Conservation (phyloP, 2,797 vertebrate species). For the Nothura maculosa region DNA sequence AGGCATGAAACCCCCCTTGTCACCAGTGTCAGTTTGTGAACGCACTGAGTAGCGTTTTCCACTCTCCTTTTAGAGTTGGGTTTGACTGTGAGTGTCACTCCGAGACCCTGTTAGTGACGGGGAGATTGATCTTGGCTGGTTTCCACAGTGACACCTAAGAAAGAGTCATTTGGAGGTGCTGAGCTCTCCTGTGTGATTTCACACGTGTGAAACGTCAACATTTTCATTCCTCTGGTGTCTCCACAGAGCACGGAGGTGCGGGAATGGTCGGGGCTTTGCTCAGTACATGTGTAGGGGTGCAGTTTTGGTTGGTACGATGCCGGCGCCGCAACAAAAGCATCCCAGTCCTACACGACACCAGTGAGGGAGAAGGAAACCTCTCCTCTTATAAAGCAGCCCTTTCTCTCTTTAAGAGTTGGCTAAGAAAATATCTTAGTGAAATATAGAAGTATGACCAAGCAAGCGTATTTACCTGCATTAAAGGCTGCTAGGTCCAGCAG, state of each 20-base stretch:
- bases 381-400: slow-evolving; percentile 63
- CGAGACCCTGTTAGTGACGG: slow-evolving; percentile 58
- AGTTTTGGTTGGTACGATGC: slow-evolving; percentile 81
- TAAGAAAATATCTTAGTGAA: slow-evolving; percentile 41
- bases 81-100: slow-evolving; percentile 47
- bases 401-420: slow-evolving; percentile 74
- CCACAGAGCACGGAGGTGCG: slow-evolving; percentile 55
- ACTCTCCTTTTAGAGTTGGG: not conserved
- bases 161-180: slow-evolving; percentile 73
- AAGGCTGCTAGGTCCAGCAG: slow-evolving; percentile 29
- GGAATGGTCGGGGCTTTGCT: slow-evolving; percentile 69
- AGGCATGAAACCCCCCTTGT: slow-evolving; percentile 63
- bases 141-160: slow-evolving; percentile 79
- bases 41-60: slow-evolving; percentile 39
- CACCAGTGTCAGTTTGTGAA: slow-evolving; percentile 17
- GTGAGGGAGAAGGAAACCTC: slow-evolving; percentile 1
- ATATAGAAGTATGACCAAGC: not conserved
- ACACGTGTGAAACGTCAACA: slow-evolving; percentile 74
- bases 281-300: slow-evolving; percentile 72
- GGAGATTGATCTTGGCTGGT: slow-evolving; percentile 78
- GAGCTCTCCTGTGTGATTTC: slow-evolving; percentile 80
- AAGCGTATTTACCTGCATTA: not conserved
- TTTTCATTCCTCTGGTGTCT: slow-evolving; percentile 66
- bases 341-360: slow-evolving; percentile 77
- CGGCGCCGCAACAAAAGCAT: slow-evolving; percentile 80